Conservation (phyloP, 2,113 vertebrate species). For the Bagarius yarrelli region DNA sequence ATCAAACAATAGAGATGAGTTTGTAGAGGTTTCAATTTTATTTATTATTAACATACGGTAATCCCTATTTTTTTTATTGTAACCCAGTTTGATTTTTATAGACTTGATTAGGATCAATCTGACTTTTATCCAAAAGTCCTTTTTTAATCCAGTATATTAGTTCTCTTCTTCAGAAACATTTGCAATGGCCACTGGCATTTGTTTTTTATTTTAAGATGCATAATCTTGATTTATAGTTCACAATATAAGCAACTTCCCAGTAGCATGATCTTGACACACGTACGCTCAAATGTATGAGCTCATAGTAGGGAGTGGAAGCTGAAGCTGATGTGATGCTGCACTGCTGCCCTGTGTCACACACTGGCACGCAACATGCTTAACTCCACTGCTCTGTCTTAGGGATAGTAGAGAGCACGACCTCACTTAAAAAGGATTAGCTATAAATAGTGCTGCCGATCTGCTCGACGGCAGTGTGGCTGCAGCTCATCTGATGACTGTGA, state of each 20-base stretch:
- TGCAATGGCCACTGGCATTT: neutral
- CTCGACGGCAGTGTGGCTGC: constrained; percentile 42
- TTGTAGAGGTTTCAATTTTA: neutral
- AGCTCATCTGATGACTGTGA: constrained; percentile 47
- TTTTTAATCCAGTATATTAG: too few species aligned
- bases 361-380: constrained; percentile 52
- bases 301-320: neutral
- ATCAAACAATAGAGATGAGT: neutral
- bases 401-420: constrained; percentile 61
- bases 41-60: neutral
- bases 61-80: neutral
- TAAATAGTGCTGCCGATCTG: constrained; percentile 61
- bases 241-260: neutral
- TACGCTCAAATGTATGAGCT: neutral
- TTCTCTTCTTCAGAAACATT: neutral
- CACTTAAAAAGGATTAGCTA: constrained; percentile 64
- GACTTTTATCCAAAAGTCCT: too few species aligned
- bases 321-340: constrained; percentile 18
- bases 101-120: too few species aligned
- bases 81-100: neutral
- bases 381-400: constrained; percentile 58
- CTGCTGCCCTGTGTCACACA: constrained; percentile 21
- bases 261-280: neutral
- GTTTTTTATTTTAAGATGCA: neutral
- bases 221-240: neutral